Evolutionary conservation across 2,888 invertebrate genomes (phyloP).

Genomic region (Odontocerum albicorne): DNA sequence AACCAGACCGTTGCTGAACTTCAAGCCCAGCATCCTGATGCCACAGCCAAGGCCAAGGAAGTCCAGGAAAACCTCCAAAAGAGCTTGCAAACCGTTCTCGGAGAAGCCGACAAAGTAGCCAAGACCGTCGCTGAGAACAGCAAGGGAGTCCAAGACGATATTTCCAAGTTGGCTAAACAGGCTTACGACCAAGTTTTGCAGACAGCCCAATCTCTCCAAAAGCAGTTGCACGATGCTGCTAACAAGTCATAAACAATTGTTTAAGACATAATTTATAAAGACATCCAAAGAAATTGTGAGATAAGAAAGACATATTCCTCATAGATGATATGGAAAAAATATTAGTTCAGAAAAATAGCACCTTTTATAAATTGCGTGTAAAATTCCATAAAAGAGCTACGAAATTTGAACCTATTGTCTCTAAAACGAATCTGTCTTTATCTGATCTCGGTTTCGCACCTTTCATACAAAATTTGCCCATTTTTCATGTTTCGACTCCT

Average conservation of each 20-base stretch:
- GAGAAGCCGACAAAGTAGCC: slow-evolving; percentile 31
- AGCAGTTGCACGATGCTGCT: slow-evolving; percentile 32
- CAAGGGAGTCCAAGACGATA: slow-evolving; percentile 32
- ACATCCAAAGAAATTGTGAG: too few relatives aligned
- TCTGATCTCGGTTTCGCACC: too few relatives aligned
- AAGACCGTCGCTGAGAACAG: slow-evolving; percentile 32
- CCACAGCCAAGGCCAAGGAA: slow-evolving; percentile 27
- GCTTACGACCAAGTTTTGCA: slow-evolving; percentile 32
- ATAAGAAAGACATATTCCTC: too few relatives aligned
- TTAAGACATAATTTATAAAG: too few relatives aligned
- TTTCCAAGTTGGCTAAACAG: slow-evolving; percentile 31
- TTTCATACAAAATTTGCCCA: too few relatives aligned
- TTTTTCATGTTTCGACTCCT: too few relatives aligned
- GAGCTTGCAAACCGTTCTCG: slow-evolving; percentile 32
- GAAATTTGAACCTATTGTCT: too few relatives aligned
- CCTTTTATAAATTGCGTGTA: too few relatives aligned
- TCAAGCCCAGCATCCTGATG: slow-evolving; percentile 29
- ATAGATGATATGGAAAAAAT: too few relatives aligned
- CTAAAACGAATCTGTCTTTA: too few relatives aligned
- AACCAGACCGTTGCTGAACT: slow-evolving; percentile 31
- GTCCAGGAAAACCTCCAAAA: slow-evolving; percentile 30
- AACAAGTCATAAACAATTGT: slow-evolving; percentile 33
- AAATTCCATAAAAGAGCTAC: too few relatives aligned
- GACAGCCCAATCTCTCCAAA: slow-evolving; percentile 30
- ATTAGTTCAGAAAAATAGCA: too few relatives aligned